Evolutionary conservation across 2,888 invertebrate species (phyloP), one percentile per base, ranked within the genome.

Genomic region (Heliconius hortense): DNA sequence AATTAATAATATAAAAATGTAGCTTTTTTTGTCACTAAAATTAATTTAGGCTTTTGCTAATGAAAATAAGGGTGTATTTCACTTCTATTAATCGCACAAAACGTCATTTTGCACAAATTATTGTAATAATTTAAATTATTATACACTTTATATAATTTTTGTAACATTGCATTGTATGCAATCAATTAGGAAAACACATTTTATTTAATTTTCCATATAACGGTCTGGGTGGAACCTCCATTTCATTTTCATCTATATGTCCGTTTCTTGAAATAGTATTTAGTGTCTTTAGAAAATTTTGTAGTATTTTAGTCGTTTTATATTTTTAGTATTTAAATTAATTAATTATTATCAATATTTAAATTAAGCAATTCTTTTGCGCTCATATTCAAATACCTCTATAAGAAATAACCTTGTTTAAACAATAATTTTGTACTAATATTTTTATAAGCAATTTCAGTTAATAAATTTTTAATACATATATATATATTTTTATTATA

Each of bases 361-460:
- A 60, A 60, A 60, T 24, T 59, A 59, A 26, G 26, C 24, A 7
- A 26, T 26, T 26, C n/a, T 28, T 48, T 53, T 53, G 31, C 56
- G 53, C 31, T 69, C 69, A 35, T 31, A n/a, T 31, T 69, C 2
- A 56, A 56, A 69, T 69, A 69, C 69, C 69, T 69, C 56, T 53
- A n/a, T 21, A 53, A 1, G 48, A 26, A 24, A 8, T 69, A 35
- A 53, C 31, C 21, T 68, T 53, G 68, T 68, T 21, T 56, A 56
- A 31, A 69, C n/a, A 68, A 53, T 69, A 56, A 56, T 69, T 69
- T 69, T 69, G 11, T 69, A 69, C 31, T 69, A 56, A 69, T 69
- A 24, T 69, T 56, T 69, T 56, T 56, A 31, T 69, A 69, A 56
- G 56, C 2, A 31, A 35, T n/a, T 69, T 56, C n/a, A 31, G 56